Evolutionary conservation across 2,113 vertebrate genomes (phyloP), one percentile per base, ranked within the genome.

Genomic region (Sialia sialis): DNA sequence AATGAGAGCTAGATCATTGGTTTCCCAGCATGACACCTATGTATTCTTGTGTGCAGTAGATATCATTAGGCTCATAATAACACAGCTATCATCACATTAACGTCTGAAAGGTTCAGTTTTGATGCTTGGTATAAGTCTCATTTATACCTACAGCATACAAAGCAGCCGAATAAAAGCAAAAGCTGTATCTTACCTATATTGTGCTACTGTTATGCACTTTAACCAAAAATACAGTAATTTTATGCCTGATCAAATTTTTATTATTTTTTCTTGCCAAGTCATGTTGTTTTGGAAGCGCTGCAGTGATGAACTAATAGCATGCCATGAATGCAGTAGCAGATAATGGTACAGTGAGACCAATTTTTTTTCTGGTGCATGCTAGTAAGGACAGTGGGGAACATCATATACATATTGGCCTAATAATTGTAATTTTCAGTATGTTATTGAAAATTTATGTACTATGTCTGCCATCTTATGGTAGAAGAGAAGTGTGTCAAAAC

Each of bases 41-140:
- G 97, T 97, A 96, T 98, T 98, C 97, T 97, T 97, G 85, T 98
- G 96, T 98, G 97, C 97, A 94, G 93, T 97, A 95, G 98, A 98
- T 98, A 98, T 98, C 98, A 98, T 99, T 99, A 99, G 97, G 96
- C 97, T 97, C 97, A 93, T 98, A 98, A 99, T 98, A 98, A 98
- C 98, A 96, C 95, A 98, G 98, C 97, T 96, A 98, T 97, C 97
- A 97, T 97, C 97, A 96, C 97, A 97, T 98, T 98, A 98, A 98
- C 59, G 77, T 98, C 98, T 96, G 97, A 98, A 98, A 98, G 97
- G 97, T 97, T 98, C 87, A 75, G 97, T 96, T 98, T 97, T 97
- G 94, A 96, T 91, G 97, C 96, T 97, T 98, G 96, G 97, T 97
- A 97, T 98, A 97, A 95, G 87, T 96, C 97, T 97, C 96, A 84